Percentiles rank a stretch among this genome's conserved stretches.
Conservation (phyloP, 2,888 invertebrate genomes). For the Plebejus melissa region DNA sequence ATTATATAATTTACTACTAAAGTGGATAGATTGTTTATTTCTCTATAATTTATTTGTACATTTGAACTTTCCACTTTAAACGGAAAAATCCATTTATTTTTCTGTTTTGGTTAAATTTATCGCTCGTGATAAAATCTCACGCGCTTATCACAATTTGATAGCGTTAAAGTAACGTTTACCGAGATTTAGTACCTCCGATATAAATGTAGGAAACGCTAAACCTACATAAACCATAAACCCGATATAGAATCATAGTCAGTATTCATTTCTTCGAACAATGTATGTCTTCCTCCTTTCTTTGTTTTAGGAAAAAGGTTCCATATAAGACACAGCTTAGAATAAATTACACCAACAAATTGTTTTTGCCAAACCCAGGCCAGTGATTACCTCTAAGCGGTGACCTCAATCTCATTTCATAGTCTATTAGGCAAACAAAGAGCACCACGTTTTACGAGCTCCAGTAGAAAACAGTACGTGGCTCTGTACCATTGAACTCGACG, state of each 20-base stretch:
- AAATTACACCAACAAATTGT: conserved; percentile 4
- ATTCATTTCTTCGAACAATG: not conserved
- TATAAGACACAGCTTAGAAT: not conserved
- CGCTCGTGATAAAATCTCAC: conserved; percentile 1
- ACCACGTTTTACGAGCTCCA: conserved; percentile 36
- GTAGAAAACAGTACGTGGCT: conserved; percentile 32
- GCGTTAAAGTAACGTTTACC: not conserved
- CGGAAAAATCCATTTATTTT: not conserved
- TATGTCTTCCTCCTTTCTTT: not conserved
- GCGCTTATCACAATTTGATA: conserved; percentile 13
- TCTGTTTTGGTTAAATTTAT: not conserved
- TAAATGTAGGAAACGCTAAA: not conserved
- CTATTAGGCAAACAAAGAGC: conserved; percentile 31
- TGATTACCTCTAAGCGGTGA: conserved; percentile 19
- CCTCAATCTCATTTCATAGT: conserved; percentile 29
- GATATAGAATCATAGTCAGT: not conserved
- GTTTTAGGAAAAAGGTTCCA: not conserved
- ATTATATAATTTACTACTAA: not conserved
- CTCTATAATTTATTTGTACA: not conserved
- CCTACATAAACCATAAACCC: not conserved
- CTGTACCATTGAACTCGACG: conserved; percentile 47
- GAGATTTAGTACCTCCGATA: conserved; percentile 2
- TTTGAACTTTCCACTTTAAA: not conserved
- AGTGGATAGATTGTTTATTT: not conserved
- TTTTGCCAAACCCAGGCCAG: not conserved